Percentiles rank a stretch among this genome's conserved stretches.
These are phyloP conservation scores for Cyprinus carpio DNA, from an alignment of 2,113 vertebrate species.

Conservation along the genomic window DNA sequence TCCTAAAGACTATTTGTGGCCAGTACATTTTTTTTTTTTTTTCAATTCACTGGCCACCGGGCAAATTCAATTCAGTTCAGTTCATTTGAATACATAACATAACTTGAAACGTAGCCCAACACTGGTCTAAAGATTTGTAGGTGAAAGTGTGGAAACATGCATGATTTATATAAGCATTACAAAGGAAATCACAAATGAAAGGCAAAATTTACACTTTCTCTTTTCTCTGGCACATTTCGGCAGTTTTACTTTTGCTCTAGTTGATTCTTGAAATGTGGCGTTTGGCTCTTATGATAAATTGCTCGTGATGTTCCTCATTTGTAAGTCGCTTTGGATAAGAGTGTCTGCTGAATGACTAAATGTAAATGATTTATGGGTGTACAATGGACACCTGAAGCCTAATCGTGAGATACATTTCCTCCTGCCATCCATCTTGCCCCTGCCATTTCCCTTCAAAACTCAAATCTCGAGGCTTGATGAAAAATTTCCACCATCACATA, in stretches of 20 bases:
- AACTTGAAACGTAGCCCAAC: neutral
- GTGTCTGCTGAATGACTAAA: neutral
- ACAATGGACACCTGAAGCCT: neutral
- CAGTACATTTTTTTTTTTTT: no score
- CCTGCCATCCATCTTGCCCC: neutral
- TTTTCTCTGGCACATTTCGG: neutral
- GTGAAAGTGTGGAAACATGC: neutral
- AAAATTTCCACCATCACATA: neutral
- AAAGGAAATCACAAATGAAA: neutral
- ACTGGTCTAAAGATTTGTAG: neutral
- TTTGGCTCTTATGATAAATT: neutral
- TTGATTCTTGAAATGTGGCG: neutral
- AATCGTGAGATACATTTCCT: neutral
- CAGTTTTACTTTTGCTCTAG: neutral
- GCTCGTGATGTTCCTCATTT: neutral
- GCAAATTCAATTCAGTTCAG: no score
- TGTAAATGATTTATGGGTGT: constrained; percentile 7
- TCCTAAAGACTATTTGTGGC: no score
- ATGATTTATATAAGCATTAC: neutral
- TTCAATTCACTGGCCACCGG: no score
- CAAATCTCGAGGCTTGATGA: neutral
- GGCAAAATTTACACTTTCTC: neutral
- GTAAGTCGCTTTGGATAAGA: constrained; percentile 10
- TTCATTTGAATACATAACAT: no score
- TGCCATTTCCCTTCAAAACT: neutral